Conservation (phyloP, 2,797 vertebrate genomes). For the Carcharodon carcharias region DNA sequence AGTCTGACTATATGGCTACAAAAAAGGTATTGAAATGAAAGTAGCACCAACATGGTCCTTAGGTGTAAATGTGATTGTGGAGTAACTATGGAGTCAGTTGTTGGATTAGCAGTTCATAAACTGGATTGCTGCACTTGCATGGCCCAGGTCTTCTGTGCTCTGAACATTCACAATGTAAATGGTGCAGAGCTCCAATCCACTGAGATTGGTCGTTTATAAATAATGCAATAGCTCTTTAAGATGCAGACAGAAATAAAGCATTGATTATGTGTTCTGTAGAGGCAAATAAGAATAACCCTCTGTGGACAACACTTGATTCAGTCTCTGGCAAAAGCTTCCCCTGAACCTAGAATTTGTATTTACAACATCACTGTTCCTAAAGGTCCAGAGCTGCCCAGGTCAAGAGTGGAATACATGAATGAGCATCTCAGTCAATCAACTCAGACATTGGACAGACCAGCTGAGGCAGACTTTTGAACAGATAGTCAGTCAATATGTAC, state of each 20-base stretch:
- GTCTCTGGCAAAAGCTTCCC: background rate
- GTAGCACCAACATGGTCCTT: background rate
- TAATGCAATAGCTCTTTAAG: slow-evolving; percentile 7
- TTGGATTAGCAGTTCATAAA: background rate
- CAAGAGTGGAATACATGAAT: background rate
- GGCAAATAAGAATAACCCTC: slow-evolving; percentile 8
- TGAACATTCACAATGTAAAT: slow-evolving; percentile 19
- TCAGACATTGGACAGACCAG: slow-evolving; percentile 40
- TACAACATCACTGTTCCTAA: background rate
- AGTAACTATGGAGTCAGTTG: too few species aligned
- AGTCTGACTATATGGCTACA: background rate
- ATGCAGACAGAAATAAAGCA: background rate
- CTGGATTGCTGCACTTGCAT: background rate
- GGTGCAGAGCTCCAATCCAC: background rate
- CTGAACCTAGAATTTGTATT: background rate
- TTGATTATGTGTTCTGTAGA: background rate
- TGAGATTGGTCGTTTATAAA: slow-evolving; percentile 26
- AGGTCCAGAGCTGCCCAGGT: background rate
- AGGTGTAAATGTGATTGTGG: background rate
- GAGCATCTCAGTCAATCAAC: slow-evolving; percentile 32
- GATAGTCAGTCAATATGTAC: background rate
- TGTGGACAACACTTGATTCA: background rate
- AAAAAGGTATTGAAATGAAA: background rate
- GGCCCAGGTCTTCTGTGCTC: background rate
- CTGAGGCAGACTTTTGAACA: slow-evolving; percentile 41